phyloP scores from a whole-genome alignment of 2,888 invertebrate genomes.

The Cylindroiulus punctatus region DNA sequence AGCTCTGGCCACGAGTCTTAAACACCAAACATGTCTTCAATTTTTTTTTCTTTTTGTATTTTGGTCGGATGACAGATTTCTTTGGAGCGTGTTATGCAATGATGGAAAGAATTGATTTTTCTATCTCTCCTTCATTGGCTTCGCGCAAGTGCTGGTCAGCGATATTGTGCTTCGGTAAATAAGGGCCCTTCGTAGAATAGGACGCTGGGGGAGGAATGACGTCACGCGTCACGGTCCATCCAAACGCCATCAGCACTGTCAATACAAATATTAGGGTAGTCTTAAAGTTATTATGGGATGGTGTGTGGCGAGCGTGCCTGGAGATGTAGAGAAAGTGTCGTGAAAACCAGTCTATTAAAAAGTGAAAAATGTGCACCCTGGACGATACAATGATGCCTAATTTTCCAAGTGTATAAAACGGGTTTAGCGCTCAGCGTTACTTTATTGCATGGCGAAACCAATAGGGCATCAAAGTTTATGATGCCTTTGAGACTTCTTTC shows the following conservation, averaged over 20 bases:
- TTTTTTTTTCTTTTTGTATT: neutral
- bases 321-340: neutral
- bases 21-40: neutral
- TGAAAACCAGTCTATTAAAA: conserved; percentile 15
- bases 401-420: neutral
- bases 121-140: conserved; percentile 4
- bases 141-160: conserved; percentile 20
- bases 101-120: conserved; percentile 34
- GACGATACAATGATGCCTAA: neutral
- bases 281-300: neutral
- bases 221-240: neutral
- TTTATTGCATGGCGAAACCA: neutral
- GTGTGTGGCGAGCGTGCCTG: neutral
- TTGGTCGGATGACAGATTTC: conserved; percentile 9
- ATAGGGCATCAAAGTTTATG: neutral
- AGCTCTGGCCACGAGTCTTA: neutral
- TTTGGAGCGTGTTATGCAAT: conserved; percentile 3
- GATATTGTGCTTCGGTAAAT: neutral
- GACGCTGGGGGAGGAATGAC: neutral
- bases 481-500: neutral
- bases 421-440: neutral
- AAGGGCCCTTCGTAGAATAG: neutral
- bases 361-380: neutral
- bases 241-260: neutral
- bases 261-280: neutral